Conservation (phyloP, 2,888 invertebrate species). For the Megalurothrips usitatus region DNA sequence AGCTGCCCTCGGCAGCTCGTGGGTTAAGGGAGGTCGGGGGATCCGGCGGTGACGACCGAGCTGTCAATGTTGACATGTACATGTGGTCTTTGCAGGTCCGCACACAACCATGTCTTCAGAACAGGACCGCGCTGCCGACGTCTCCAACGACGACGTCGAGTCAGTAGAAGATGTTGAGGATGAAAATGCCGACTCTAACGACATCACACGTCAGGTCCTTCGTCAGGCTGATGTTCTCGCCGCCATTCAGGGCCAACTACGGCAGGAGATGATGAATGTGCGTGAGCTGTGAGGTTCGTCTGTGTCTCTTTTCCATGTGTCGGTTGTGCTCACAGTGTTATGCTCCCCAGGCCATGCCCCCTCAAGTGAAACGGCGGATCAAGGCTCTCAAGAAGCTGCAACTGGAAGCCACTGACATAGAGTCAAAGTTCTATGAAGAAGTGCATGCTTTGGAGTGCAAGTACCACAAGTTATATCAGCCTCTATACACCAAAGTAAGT, state of each 20-base stretch:
- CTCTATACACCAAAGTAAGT: conserved; percentile 71
- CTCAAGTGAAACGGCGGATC: conserved; percentile 72
- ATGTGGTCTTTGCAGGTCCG: not conserved
- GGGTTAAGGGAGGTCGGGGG: not conserved
- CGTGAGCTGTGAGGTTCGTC: conserved; percentile 31
- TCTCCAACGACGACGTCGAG: conserved; percentile 60
- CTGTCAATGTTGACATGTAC: not conserved
- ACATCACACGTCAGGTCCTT: conserved; percentile 49
- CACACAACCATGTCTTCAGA: conserved; percentile 58
- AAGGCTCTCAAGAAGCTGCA: conserved; percentile 84
- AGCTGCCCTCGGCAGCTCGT: not conserved
- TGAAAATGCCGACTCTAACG: conserved; percentile 47
- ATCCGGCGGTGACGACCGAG: not conserved
- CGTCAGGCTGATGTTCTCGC: conserved; percentile 56
- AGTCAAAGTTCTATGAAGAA: conserved; percentile 89
- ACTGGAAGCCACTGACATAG: conserved; percentile 75
- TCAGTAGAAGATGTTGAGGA: conserved; percentile 58
- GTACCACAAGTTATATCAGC: conserved; percentile 74
- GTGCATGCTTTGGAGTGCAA: conserved; percentile 90
- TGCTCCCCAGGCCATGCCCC: conserved; percentile 56
- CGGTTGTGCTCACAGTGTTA: conserved; percentile 29
- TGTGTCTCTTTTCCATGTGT: not conserved
- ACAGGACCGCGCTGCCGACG: conserved; percentile 60
- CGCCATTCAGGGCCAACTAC: conserved; percentile 55
- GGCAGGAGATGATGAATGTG: conserved; percentile 56